Base-by-base conservation (phyloP, 2,888 invertebrate genomes). In the Rhodophaea formosa region DNA sequence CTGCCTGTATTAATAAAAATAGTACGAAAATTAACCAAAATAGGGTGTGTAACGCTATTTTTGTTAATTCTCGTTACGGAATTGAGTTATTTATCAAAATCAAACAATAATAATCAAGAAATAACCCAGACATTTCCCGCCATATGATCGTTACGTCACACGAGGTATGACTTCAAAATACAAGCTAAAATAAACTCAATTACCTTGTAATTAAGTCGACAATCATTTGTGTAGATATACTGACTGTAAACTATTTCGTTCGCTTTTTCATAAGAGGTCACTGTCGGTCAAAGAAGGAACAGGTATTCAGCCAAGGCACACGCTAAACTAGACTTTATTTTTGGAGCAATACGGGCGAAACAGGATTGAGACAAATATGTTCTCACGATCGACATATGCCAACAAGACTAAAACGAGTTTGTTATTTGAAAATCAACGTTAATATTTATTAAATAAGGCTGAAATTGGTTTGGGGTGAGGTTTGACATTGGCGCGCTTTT, bases 211-310 rank as follows among this genome's bases (percentile, higher is more conserved):
- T 53, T 30, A 12, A 47, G 46, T 12, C 23, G 16, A 56, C 15
- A 53, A 30, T 56, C 8, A 3, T 14, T 14, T 53, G 43, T 10
- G 7, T 0, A 14, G 14, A 8, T 12, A 7, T 15, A 3, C 35
- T 35, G 15, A 23, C 42, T 30, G 42, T 56, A 56, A 56, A 56
- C 56, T 56, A 56, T 79, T 82, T 81, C 80, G 80, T 82, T 77
- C 83, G 80, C 82, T 82, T 85, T 80, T 84, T 82, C 77, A 79
- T 75, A 23, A 23, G 77, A 84, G 86, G 84, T 86, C 83, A 86
- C 74, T 83, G 80, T 79, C 86, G 86, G 86, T 85, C 86, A 85
- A 47, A 49, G 47, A 23, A 69, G 71, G 76, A 85, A 85, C 86
- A 86, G 86, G 86, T 86, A 85, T 82, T 77, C 49, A 32, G 55